phyloP scores from a whole-genome alignment of 2,797 vertebrate genomes.

The Macropus fuliginosus region DNA sequence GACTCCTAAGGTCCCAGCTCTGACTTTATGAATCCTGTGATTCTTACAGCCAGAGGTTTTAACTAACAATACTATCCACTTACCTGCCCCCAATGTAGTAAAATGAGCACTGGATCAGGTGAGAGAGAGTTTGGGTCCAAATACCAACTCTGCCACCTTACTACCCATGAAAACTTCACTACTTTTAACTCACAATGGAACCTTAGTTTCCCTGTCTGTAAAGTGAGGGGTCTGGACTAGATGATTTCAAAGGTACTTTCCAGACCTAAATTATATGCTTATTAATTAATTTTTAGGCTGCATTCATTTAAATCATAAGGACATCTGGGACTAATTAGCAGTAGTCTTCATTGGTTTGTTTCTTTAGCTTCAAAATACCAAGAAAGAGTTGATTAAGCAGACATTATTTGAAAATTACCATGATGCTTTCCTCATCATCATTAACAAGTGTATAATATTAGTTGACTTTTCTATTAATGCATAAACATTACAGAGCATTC shows the following conservation, averaged over 20 bases:
- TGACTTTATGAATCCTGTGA: conserved; percentile 23
- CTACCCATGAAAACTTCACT: neutral
- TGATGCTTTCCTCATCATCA: neutral
- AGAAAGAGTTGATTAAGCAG: neutral
- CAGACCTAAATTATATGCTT: conserved; percentile 46
- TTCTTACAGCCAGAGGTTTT: conserved; percentile 76
- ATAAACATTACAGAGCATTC: neutral
- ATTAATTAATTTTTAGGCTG: conserved; percentile 79
- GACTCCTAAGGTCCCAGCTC: neutral
- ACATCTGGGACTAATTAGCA: conserved; percentile 73
- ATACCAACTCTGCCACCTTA: neutral
- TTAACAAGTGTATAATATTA: neutral
- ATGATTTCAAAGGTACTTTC: neutral
- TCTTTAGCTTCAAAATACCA: neutral
- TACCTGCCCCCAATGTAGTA: conserved; percentile 15
- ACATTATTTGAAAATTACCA: neutral
- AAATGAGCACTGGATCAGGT: neutral
- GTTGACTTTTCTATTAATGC: neutral
- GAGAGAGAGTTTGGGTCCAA: neutral
- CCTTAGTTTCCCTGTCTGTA: neutral
- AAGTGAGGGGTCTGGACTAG: neutral
- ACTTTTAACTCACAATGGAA: neutral
- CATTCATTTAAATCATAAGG: conserved; percentile 69
- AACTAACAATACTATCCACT: conserved; percentile 76
- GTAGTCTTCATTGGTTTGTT: neutral